These are phyloP conservation scores for Fulmarus glacialis DNA, from an alignment of 2,113 vertebrate species.

Conservation along the genomic window DNA sequence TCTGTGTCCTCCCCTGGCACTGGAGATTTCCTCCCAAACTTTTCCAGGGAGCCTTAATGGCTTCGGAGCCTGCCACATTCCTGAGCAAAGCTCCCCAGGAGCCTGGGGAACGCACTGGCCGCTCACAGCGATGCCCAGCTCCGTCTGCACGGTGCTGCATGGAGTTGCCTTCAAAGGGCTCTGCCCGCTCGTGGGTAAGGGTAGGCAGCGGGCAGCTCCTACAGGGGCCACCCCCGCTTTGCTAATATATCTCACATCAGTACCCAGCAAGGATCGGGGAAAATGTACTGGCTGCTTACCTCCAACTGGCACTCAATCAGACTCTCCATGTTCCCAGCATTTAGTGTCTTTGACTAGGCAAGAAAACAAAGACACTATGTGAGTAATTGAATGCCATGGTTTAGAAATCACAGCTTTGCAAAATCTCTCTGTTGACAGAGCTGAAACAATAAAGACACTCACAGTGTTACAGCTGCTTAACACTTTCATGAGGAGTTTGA, in stretches of 20 bases:
- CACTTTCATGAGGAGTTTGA: constrained; percentile 89
- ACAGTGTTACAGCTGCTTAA: constrained; percentile 84
- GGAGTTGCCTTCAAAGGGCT: not conserved
- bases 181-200: fast-evolving
- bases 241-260: not conserved
- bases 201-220: not conserved
- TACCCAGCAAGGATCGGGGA: not conserved
- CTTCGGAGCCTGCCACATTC: not conserved
- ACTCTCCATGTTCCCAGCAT: constrained; percentile 84
- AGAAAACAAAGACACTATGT: not conserved
- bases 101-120: fast-evolving
- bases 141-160: not conserved
- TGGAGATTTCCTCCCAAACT: not conserved
- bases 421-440: not conserved
- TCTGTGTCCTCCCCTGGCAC: not conserved
- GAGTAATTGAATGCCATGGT: not conserved
- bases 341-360: constrained; percentile 88
- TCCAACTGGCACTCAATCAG: constrained; percentile 77
- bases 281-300: constrained; percentile 72
- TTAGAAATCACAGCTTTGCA: not conserved
- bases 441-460: constrained; percentile 45
- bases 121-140: not conserved
- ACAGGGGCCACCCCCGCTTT: not conserved
- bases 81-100: not conserved
- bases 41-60: not conserved